Evolutionary conservation across 2,113 vertebrate species (phyloP).

Genomic region (Pseudopodoces humilis): DNA sequence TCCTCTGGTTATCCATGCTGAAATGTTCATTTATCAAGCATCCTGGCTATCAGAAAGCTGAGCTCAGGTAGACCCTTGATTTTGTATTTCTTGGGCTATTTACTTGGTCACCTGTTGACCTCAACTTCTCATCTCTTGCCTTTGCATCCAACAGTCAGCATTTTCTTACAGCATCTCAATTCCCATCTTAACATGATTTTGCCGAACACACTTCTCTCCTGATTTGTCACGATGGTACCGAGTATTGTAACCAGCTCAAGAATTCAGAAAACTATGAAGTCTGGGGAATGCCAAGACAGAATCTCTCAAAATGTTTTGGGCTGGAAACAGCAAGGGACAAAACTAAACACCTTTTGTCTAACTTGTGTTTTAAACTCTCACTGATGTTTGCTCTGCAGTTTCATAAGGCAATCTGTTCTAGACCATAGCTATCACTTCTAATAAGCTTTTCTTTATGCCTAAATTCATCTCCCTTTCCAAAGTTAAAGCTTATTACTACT

Average conservation of each 20-base stretch:
- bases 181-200: not conserved
- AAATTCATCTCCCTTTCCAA: not conserved
- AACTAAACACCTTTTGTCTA: not conserved
- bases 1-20: not conserved
- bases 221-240: accelerated
- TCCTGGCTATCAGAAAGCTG: not conserved
- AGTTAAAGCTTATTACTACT: not conserved
- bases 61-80: not conserved
- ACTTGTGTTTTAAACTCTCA: not conserved
- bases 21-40: not conserved
- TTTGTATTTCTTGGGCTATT: not conserved
- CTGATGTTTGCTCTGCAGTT: not conserved
- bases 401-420: not conserved
- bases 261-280: not conserved
- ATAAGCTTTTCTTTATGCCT: not conserved
- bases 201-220: not conserved
- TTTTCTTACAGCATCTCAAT: not conserved
- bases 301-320: not conserved
- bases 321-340: not conserved
- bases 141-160: not conserved
- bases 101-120: not conserved
- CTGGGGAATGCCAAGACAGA: not conserved
- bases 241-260: not conserved
- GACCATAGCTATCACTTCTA: not conserved
- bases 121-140: not conserved